Base-by-base conservation (phyloP, 1,140 invertebrate species). In the Antheraea mylitta region DNA sequence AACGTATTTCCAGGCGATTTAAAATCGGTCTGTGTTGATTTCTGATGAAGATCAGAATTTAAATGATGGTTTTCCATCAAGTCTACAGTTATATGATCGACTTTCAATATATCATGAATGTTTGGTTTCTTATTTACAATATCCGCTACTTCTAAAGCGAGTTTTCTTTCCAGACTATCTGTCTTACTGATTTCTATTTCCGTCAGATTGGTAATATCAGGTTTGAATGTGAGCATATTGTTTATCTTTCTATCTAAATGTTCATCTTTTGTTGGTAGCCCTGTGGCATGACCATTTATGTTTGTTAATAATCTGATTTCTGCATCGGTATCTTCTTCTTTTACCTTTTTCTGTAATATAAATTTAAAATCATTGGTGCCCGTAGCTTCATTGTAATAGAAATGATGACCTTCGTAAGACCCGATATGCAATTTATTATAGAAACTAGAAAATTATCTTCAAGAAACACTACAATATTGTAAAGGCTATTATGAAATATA, bases 191-290 rank as follows among this genome's bases (percentile, higher is more conserved):
- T 69, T 18, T 78, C 77, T 48, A 60, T 68, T 72, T 80, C 78
- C 8, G 72, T n/a, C 63, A 78, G 70, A 68, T 77, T 89, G 22
- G 66, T 79, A 22, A 82, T 62, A 22, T 85, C 82, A n/a, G 80
- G 75, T 70, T 85, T 87, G 59, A 82, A 86, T 16, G 80, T 77
- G 6, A 87, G 72, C 82, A 89, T 89, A 58, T 87, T 86, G 60
- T 77, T 91, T 37, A 89, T 83, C 78, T 78, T 81, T 76, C 77
- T 83, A 53, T 87, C 81, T 36, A 75, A 66, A n/a, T 67, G 69
- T 53, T 83, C 77, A 36, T 87, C 79, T 71, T 78, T 83, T 4
- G 69, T 67, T 67, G 66, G 30, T 62, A 69, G 30, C 69, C 70
- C 69, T 13, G 68, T 16, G 13, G 78, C 64, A n/a, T 82, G 73